Conservation (phyloP, 92 coral and sea anemone species). For the Epizoanthus rinbou region DNA sequence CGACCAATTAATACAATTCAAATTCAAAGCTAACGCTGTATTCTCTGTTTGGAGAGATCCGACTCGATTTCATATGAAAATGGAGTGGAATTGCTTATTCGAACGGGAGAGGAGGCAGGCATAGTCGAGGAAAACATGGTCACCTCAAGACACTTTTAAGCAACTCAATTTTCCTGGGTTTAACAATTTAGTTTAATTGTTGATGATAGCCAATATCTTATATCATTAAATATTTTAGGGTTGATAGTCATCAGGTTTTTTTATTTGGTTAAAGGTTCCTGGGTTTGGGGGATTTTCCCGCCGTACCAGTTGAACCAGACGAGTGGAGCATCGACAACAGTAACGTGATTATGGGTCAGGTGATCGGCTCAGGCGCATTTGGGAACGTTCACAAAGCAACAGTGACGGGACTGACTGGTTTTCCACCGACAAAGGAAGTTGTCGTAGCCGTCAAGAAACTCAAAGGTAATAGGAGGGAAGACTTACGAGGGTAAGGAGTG, state of each 20-base stretch:
- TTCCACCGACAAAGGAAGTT: conserved; percentile 68
- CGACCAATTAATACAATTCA: too few species aligned
- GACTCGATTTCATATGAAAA: too few species aligned
- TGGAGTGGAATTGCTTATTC: too few species aligned
- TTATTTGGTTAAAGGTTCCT: neutral
- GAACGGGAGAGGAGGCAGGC: too few species aligned
- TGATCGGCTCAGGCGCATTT: conserved; percentile 88
- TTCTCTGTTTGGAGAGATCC: too few species aligned
- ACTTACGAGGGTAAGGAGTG: neutral
- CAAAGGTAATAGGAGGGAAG: conserved; percentile 53
- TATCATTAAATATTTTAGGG: too few species aligned
- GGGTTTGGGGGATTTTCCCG: conserved; percentile 15
- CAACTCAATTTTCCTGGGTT: too few species aligned
- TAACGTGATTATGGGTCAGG: conserved; percentile 64
- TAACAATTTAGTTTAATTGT: too few species aligned
- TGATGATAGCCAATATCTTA: neutral
- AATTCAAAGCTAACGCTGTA: too few species aligned
- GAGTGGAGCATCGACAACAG: conserved; percentile 80
- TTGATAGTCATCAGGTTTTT: neutral
- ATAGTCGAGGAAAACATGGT: too few species aligned
- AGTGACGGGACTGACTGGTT: conserved; percentile 64
- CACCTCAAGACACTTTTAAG: too few species aligned
- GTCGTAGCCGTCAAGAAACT: conserved; percentile 83
- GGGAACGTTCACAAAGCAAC: conserved; percentile 85
- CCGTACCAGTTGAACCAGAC: conserved; percentile 62